Conservation (phyloP, 2,113 vertebrate species). For the Rhinopomastus cyanomelas region DNA sequence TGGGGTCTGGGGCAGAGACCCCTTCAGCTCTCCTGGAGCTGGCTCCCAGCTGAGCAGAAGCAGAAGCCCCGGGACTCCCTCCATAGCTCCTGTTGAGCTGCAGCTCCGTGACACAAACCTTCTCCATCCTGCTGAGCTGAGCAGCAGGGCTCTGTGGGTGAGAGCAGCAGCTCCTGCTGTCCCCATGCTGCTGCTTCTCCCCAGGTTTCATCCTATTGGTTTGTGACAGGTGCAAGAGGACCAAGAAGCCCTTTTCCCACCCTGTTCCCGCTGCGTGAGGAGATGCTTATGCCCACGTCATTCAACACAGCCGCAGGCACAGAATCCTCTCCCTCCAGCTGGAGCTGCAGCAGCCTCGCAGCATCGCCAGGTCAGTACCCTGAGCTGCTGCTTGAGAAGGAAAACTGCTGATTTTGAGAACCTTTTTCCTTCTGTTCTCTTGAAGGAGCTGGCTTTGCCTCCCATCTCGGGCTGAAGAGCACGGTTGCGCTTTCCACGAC, state of each 20-base stretch:
- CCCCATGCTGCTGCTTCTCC: not conserved
- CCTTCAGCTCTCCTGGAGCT: not conserved
- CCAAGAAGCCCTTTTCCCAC: not conserved
- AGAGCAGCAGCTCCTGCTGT: not conserved
- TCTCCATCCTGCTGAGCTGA: not conserved
- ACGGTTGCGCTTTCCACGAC: fast-evolving
- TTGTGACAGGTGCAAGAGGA: not conserved
- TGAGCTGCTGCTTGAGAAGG: not conserved
- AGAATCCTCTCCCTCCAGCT: not conserved
- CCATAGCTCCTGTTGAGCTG: not conserved
- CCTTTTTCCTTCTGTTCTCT: not conserved
- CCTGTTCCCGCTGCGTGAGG: not conserved
- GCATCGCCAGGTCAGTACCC: not conserved
- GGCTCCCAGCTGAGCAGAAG: not conserved
- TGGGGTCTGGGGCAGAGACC: not conserved
- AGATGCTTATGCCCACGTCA: no score
- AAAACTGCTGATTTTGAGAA: not conserved
- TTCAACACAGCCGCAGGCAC: fast-evolving
- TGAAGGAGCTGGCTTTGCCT: not conserved
- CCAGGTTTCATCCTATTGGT: not conserved
- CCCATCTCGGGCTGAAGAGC: not conserved
- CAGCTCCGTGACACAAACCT: not conserved
- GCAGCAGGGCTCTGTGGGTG: fast-evolving
- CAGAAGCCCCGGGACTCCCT: not conserved
- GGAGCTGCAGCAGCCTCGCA: not conserved